phyloP scores from a whole-genome alignment of 2,888 invertebrate genomes.

The Hedychridium roseum region DNA sequence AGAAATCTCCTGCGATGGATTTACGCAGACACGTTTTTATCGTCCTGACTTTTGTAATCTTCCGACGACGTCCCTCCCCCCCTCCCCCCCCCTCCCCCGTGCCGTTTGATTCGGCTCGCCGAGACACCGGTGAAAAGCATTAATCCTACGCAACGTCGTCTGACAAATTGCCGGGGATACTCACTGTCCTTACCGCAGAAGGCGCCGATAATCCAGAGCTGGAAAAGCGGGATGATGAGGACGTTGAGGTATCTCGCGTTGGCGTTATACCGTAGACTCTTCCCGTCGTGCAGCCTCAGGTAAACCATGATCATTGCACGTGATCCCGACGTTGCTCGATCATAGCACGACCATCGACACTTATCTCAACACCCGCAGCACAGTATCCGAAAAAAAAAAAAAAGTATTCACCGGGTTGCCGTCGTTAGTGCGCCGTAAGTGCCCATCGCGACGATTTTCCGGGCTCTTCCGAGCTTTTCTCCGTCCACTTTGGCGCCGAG shows the following conservation, averaged over 20 bases:
- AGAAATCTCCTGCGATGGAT: too few relatives aligned
- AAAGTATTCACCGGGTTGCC: neutral
- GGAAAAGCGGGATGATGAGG: conserved; percentile 52
- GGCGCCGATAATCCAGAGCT: conserved; percentile 59
- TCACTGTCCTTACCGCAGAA: conserved; percentile 61
- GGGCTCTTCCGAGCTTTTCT: too few relatives aligned
- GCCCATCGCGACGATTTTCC: too few relatives aligned
- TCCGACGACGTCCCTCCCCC: too few relatives aligned
- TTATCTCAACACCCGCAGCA: neutral
- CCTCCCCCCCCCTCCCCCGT: neutral
- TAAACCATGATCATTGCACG: conserved; percentile 57
- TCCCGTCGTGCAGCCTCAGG: conserved; percentile 48
- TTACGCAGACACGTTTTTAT: too few relatives aligned
- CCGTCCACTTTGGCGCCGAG: too few relatives aligned
- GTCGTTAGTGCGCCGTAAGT: too few relatives aligned
- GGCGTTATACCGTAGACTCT: conserved; percentile 44
- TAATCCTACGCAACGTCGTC: too few relatives aligned
- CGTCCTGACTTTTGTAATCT: too few relatives aligned
- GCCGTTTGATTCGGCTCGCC: conserved; percentile 1
- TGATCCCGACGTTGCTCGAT: conserved; percentile 40
- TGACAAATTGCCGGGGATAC: too few relatives aligned
- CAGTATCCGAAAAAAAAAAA: neutral
- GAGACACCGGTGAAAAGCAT: conserved; percentile 10
- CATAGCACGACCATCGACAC: conserved; percentile 34
- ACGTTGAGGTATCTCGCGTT: conserved; percentile 46